phyloP scores from a whole-genome alignment of 2,888 invertebrate species.

The Chorisops tibialis region DNA sequence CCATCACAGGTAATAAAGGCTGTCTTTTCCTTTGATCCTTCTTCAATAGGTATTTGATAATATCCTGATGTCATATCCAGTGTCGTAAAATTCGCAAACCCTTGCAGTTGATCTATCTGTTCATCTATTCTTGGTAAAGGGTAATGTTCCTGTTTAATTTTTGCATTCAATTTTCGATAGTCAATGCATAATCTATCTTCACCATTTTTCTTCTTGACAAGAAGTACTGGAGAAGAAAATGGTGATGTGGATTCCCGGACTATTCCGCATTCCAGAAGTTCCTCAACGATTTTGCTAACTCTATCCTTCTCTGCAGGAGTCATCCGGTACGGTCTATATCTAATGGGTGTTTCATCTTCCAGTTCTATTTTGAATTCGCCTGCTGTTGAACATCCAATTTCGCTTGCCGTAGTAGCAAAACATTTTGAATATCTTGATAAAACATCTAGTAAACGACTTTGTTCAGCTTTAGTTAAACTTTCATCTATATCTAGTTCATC shows the following conservation, averaged over 20 bases:
- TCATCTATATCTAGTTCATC: too few relatives aligned
- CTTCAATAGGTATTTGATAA: slow-evolving; percentile 24
- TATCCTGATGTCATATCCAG: slow-evolving; percentile 27
- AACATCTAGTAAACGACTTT: too few relatives aligned
- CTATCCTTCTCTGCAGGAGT: not conserved
- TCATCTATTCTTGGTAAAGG: slow-evolving; percentile 22
- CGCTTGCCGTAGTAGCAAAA: not conserved
- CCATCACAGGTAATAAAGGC: slow-evolving; percentile 36
- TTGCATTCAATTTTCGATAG: slow-evolving; percentile 21
- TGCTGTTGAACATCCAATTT: slow-evolving; percentile 3
- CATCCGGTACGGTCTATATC: not conserved
- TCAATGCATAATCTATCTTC: slow-evolving; percentile 26
- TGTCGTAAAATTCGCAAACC: slow-evolving; percentile 18
- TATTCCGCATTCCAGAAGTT: not conserved
- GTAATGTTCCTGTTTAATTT: slow-evolving; percentile 18
- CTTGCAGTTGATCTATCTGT: slow-evolving; percentile 21
- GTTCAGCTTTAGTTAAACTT: too few relatives aligned
- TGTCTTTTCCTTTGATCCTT: slow-evolving; percentile 35
- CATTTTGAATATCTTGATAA: not conserved
- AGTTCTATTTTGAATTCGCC: not conserved
- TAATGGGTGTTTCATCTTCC: not conserved
- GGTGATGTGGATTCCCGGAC: slow-evolving; percentile 11
- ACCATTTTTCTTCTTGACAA: slow-evolving; percentile 27
- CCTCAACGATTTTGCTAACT: not conserved
- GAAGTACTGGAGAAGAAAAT: slow-evolving; percentile 18